Conservation (phyloP, 2,113 vertebrate genomes). For the Cyrtonyx montezumae region DNA sequence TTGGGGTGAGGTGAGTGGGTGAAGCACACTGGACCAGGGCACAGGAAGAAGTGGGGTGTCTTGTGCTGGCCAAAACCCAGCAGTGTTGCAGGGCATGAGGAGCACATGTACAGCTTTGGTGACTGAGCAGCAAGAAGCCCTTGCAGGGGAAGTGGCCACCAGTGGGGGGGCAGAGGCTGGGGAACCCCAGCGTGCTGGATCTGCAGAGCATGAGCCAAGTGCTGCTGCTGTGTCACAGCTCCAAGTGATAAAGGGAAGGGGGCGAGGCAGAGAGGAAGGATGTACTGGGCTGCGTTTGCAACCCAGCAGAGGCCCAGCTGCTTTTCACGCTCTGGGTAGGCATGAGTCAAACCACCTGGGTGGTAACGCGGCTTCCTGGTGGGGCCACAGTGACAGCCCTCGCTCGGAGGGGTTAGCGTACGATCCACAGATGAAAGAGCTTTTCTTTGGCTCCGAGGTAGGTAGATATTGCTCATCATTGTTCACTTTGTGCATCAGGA, state of each 20-base stretch:
- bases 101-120: rapidly evolving
- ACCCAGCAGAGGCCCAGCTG: background rate
- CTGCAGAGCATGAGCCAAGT: background rate
- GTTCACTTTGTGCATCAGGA: background rate
- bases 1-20: background rate
- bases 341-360: background rate
- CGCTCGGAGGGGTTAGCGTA: background rate
- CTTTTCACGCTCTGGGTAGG: background rate
- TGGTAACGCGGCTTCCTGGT: background rate
- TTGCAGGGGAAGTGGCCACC: rapidly evolving
- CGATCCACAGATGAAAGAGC: background rate
- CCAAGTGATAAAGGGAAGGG: background rate
- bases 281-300: background rate
- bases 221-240: background rate
- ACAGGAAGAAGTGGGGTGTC: background rate
- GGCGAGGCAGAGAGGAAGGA: background rate
- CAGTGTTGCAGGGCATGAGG: background rate
- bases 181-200: background rate
- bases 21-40: background rate
- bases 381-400: background rate
- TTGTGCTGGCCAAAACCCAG: background rate
- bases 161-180: background rate
- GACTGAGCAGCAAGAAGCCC: background rate
- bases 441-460: background rate
- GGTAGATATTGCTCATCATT: background rate